Percentiles rank a stretch among this genome's conserved stretches.
Conservation (phyloP, 2,797 vertebrate species). For the Dicrostonyx torquatus region DNA sequence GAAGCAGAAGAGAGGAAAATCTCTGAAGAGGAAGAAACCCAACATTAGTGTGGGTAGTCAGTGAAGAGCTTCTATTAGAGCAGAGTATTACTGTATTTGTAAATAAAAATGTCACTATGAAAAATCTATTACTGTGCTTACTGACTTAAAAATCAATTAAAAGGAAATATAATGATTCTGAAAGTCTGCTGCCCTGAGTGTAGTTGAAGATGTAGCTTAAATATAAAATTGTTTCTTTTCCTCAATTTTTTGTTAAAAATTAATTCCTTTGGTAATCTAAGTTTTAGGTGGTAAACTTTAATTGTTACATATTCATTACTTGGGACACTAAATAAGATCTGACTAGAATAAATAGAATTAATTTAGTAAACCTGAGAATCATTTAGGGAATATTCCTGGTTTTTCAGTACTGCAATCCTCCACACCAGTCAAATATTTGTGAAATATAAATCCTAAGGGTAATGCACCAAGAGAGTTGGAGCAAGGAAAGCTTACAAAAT, state of each 20-base stretch:
- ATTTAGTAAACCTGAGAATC: not conserved
- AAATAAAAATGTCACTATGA: too few species aligned
- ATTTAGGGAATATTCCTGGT: not conserved
- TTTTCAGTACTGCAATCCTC: not conserved
- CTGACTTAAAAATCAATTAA: not conserved
- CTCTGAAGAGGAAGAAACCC: too few species aligned
- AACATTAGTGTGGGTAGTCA: too few species aligned
- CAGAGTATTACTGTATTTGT: too few species aligned
- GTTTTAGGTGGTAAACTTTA: not conserved
- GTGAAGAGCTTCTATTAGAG: too few species aligned
- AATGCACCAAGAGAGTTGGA: not conserved
- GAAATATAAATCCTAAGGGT: not conserved
- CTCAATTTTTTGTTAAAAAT: conserved; percentile 14
- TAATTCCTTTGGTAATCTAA: not conserved
- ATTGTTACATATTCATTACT: conserved; percentile 28
- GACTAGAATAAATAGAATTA: not conserved
- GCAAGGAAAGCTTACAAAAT: not conserved
- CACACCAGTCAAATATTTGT: not conserved
- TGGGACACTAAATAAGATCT: not conserved
- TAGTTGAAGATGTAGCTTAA: not conserved
- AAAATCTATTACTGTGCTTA: too few species aligned
- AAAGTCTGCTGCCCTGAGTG: not conserved
- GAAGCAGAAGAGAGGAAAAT: too few species aligned
- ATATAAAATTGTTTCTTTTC: conserved; percentile 13
- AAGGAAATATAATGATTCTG: not conserved